A percentile compares a stretch with the other conserved stretches of the same genome.
phyloP scores from a whole-genome alignment of 2,888 invertebrate genomes.

The Tanytarsus gracilentus region DNA sequence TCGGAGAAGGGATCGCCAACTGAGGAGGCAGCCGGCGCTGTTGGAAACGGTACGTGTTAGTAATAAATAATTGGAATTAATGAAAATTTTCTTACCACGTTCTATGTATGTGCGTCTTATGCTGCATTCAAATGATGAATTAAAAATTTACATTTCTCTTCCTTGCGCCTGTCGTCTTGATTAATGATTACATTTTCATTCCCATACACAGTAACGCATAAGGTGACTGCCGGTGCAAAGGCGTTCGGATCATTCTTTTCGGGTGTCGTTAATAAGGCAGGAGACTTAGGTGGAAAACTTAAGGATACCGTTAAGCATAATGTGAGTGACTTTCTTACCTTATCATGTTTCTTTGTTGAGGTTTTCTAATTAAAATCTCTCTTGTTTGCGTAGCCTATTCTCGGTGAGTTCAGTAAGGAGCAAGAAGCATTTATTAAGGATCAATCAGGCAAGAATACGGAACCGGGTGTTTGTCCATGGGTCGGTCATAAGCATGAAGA shows the following conservation, averaged over 20 bases:
- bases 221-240: slow-evolving; percentile 82
- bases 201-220: slow-evolving; percentile 63
- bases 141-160: background rate
- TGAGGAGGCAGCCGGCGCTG: slow-evolving; percentile 69
- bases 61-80: slow-evolving; percentile 33
- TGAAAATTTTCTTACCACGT: slow-evolving; percentile 29
- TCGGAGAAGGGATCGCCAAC: slow-evolving; percentile 70
- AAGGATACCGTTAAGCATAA: slow-evolving; percentile 95
- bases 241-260: slow-evolving; percentile 87
- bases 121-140: slow-evolving; percentile 35
- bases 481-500: slow-evolving; percentile 91
- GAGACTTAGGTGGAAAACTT: slow-evolving; percentile 76
- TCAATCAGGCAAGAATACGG: slow-evolving; percentile 60
- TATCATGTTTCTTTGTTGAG: background rate
- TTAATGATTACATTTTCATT: background rate
- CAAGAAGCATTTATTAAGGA: slow-evolving; percentile 92
- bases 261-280: slow-evolving; percentile 92
- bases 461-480: slow-evolving; percentile 82
- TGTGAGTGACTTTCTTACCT: slow-evolving; percentile 50
- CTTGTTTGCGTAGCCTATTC: slow-evolving; percentile 83
- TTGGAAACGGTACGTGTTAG: slow-evolving; percentile 57
- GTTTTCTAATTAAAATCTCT: background rate
- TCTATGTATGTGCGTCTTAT: slow-evolving; percentile 33
- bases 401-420: slow-evolving; percentile 95
- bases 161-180: background rate